These are phyloP conservation scores for Ginglymostoma cirratum DNA, from an alignment of 2,113 vertebrate genomes.

Conservation along the genomic window DNA sequence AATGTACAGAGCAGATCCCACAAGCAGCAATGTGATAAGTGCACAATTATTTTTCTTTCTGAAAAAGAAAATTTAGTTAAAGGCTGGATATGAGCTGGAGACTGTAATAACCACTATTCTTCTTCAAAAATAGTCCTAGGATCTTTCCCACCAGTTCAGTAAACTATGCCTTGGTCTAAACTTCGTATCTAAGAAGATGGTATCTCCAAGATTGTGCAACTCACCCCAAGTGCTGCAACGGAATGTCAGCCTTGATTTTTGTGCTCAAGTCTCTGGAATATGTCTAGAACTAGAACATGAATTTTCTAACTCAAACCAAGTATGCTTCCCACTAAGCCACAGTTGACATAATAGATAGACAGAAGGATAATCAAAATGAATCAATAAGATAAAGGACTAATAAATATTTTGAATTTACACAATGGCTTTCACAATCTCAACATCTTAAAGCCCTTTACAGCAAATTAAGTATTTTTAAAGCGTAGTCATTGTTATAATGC, in stretches of 20 bases:
- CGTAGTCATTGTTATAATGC: not conserved
- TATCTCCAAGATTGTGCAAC: too few species aligned
- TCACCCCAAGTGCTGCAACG: not conserved
- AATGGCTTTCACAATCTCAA: not conserved
- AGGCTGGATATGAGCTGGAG: too few species aligned
- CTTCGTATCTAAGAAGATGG: not conserved
- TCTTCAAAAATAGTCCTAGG: not conserved
- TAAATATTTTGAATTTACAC: not conserved
- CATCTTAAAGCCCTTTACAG: not conserved
- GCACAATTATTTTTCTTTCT: not conserved
- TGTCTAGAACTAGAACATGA: not conserved
- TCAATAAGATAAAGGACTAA: not conserved
- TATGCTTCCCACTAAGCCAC: not conserved
- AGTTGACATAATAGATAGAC: not conserved
- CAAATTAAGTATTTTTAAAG: not conserved
- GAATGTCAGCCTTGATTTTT: not conserved
- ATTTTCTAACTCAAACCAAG: not conserved
- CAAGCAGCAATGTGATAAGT: not conserved
- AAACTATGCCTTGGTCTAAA: not conserved
- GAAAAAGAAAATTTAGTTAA: not conserved
- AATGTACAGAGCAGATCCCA: not conserved
- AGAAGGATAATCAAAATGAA: not conserved
- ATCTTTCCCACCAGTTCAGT: not conserved
- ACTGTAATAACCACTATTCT: not conserved
- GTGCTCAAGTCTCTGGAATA: not conserved